A percentile compares a stretch with the other conserved stretches of the same genome.
Conservation (phyloP, 2,113 vertebrate species). For the Mus pahari region DNA sequence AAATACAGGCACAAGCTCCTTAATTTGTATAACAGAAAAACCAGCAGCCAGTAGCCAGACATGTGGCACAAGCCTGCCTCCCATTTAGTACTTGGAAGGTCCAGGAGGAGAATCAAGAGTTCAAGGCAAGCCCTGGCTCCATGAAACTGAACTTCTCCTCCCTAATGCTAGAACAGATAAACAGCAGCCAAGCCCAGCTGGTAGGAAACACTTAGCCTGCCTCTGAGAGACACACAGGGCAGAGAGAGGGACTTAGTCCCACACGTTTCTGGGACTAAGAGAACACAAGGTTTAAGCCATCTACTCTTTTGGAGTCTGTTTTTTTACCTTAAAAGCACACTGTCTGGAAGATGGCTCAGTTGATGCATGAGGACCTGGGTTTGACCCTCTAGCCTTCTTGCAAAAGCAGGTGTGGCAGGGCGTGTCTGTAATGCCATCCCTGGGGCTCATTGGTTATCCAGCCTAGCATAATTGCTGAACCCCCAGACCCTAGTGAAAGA, state of each 20-base stretch:
- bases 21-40: conserved; percentile 55
- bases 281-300: background rate
- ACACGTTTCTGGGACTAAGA: background rate
- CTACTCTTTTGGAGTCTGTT: background rate
- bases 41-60: background rate
- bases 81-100: background rate
- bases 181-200: conserved; percentile 3
- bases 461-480: background rate
- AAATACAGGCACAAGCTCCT: conserved; percentile 30
- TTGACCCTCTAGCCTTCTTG: background rate
- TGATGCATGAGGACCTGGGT: background rate
- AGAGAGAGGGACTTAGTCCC: background rate
- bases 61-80: background rate
- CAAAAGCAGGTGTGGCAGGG: background rate
- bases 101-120: background rate
- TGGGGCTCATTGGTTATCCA: background rate
- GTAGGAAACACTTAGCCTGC: background rate
- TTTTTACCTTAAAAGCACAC: conserved; percentile 30
- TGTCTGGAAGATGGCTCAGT: background rate
- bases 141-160: background rate
- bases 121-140: background rate
- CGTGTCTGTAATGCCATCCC: background rate
- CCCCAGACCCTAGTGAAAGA: background rate
- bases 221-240: background rate
- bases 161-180: background rate